Evolutionary conservation across 92 coral and sea anemone genomes (phyloP).

Genomic region (Plumapathes pennacea): DNA sequence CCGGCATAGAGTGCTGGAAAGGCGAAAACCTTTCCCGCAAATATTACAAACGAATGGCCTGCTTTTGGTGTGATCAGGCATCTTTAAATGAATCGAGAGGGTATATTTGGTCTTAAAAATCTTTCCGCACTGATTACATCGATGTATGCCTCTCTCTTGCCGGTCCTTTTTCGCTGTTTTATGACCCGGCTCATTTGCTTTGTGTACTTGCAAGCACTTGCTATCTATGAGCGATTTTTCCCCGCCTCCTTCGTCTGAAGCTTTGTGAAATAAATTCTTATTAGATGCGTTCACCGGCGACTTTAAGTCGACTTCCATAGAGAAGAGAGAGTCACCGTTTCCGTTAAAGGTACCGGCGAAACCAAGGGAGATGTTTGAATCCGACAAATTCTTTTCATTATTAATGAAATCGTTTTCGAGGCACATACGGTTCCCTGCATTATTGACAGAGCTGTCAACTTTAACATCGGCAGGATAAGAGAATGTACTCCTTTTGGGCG

Average conservation of each 20-base stretch:
- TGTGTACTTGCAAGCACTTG: conserved; percentile 22
- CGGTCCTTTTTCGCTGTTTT: conserved; percentile 38
- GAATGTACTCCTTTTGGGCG: conserved; percentile 45
- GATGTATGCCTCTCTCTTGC: conserved; percentile 59
- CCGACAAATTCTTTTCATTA: conserved; percentile 88
- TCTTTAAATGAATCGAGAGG: conserved; percentile 86
- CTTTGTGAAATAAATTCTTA: conserved; percentile 3
- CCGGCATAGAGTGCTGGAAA: conserved; percentile 93
- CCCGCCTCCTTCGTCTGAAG: conserved; percentile 2
- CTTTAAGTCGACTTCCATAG: conserved; percentile 10
- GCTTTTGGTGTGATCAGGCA: conserved; percentile 96
- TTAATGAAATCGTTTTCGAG: conserved; percentile 75
- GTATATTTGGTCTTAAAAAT: conserved; percentile 96
- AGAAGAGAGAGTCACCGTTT: conserved; percentile 8
- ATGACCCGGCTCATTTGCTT: conserved; percentile 17
- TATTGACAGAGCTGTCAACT: conserved; percentile 46
- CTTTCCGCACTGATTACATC: conserved; percentile 95
- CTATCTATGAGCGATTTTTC: conserved; percentile 2
- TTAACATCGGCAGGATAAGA: conserved; percentile 59
- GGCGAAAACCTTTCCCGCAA: conserved; percentile 97
- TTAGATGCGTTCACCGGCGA: conserved; percentile 14
- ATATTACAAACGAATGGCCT: conserved; percentile 96
- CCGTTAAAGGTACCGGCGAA: conserved; percentile 16
- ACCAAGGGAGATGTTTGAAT: neutral
- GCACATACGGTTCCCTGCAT: conserved; percentile 62